phyloP scores from a whole-genome alignment of 1,140 invertebrate genomes.

The Eriosoma lanigerum region DNA sequence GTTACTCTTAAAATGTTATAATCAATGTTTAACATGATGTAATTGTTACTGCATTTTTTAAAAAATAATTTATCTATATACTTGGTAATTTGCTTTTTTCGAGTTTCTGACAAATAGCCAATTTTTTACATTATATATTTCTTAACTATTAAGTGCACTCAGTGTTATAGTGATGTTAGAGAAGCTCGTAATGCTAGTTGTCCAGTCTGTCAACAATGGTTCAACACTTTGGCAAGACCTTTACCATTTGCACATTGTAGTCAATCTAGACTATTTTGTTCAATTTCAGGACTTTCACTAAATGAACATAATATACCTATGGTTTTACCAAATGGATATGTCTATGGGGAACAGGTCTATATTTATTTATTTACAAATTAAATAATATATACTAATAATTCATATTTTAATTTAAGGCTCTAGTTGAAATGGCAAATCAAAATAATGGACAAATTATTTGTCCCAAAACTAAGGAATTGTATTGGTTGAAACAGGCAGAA shows the following conservation, averaged over 20 bases:
- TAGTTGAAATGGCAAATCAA: constrained; percentile 83
- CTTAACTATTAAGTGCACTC: constrained; percentile 58
- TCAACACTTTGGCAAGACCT: constrained; percentile 81
- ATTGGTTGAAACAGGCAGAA: constrained; percentile 84
- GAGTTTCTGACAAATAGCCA: too few species aligned
- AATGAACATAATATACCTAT: constrained; percentile 98
- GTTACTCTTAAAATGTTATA: neutral
- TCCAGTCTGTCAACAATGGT: constrained; percentile 86
- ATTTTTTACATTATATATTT: neutral
- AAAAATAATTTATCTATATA: too few species aligned
- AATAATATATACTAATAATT: constrained; percentile 29
- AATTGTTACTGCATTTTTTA: too few species aligned
- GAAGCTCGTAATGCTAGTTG: constrained; percentile 80
- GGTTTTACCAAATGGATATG: constrained; percentile 97
- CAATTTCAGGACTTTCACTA: constrained; percentile 86
- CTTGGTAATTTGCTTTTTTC: too few species aligned
- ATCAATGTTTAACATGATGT: too few species aligned
- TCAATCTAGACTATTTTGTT: constrained; percentile 89
- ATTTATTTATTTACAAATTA: neutral
- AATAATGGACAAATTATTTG: constrained; percentile 87
- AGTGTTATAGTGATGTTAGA: constrained; percentile 69
- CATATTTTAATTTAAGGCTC: constrained; percentile 65
- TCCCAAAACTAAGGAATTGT: constrained; percentile 88
- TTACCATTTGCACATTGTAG: constrained; percentile 95
- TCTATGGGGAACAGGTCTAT: constrained; percentile 90